These are phyloP conservation scores for Gymnorhina tibicen DNA, from an alignment of 2,113 vertebrate species.

Conservation along the genomic window DNA sequence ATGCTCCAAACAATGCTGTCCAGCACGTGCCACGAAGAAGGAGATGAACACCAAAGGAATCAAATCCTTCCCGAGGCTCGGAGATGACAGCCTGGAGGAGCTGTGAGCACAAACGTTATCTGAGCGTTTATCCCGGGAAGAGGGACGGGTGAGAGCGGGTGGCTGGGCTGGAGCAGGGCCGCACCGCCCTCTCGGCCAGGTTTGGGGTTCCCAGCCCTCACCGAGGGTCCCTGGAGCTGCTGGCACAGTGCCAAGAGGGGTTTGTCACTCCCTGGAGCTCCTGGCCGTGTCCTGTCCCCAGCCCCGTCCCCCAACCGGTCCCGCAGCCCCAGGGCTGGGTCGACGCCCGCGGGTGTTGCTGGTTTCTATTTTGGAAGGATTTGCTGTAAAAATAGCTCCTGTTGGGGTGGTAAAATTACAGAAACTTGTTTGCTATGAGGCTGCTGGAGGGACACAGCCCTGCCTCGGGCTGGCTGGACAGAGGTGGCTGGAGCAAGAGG, in stretches of 20 bases:
- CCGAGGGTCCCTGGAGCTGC: neutral
- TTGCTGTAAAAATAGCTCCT: constrained; percentile 5
- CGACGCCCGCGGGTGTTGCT: neutral
- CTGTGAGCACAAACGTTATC: accelerated
- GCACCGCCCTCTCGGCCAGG: accelerated
- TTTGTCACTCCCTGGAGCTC: neutral
- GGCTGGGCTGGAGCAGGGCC: neutral
- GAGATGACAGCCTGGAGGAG: neutral
- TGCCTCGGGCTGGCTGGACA: neutral
- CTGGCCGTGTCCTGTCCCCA: accelerated
- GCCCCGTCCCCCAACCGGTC: neutral
- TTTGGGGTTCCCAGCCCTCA: neutral
- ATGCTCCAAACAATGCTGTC: accelerated
- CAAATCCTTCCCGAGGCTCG: neutral
- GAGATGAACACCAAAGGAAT: neutral
- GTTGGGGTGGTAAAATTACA: neutral
- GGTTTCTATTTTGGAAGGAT: constrained; percentile 17
- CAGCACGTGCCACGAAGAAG: accelerated
- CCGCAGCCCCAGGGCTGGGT: neutral
- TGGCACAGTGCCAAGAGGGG: accelerated
- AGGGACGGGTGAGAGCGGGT: neutral
- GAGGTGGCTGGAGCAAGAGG: neutral
- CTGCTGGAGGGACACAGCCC: neutral
- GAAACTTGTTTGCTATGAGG: neutral
- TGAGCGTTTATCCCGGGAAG: accelerated